These are phyloP conservation scores for Nothobranchius furzeri DNA, from an alignment of 2,113 vertebrate species.

Conservation along the genomic window DNA sequence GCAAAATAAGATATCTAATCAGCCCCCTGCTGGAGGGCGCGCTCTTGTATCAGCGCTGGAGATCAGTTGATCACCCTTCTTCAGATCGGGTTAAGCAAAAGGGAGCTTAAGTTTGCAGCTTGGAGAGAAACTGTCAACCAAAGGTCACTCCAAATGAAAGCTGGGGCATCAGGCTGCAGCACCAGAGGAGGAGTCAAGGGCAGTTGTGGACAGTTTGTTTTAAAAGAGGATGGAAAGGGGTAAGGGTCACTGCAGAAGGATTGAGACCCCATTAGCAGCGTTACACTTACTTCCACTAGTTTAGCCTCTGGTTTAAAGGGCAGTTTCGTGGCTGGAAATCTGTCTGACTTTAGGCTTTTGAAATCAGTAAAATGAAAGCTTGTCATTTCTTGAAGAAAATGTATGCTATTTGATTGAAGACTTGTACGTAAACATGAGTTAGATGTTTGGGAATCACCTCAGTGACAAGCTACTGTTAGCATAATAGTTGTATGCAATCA, in stretches of 20 bases:
- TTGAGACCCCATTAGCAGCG: conserved; percentile 68
- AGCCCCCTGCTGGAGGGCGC: conserved; percentile 63
- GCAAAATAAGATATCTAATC: conserved; percentile 50
- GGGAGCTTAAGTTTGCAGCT: conserved; percentile 54
- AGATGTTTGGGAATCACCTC: neutral
- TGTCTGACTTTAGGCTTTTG: conserved; percentile 6
- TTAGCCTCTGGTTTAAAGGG: conserved; percentile 57
- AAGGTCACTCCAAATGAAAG: conserved; percentile 61
- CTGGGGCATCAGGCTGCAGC: conserved; percentile 47
- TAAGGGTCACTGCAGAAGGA: conserved; percentile 59
- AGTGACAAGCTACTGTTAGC: neutral
- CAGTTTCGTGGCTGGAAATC: conserved; percentile 31
- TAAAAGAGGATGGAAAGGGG: conserved; percentile 50
- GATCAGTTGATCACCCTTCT: conserved; percentile 76
- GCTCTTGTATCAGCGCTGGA: conserved; percentile 43
- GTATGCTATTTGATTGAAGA: neutral
- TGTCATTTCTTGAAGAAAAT: neutral
- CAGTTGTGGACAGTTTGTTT: conserved; percentile 68
- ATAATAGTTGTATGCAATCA: neutral
- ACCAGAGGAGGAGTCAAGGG: conserved; percentile 75
- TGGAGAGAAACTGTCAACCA: conserved; percentile 67
- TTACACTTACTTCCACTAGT: conserved; percentile 68
- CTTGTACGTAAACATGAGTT: neutral
- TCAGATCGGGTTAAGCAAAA: conserved; percentile 45
- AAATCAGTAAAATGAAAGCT: neutral